A percentile compares a stretch with the other conserved stretches of the same genome.
Evolutionary conservation across 2,113 vertebrate species (phyloP).

Genomic region (Hippocampus guttulatus): DNA sequence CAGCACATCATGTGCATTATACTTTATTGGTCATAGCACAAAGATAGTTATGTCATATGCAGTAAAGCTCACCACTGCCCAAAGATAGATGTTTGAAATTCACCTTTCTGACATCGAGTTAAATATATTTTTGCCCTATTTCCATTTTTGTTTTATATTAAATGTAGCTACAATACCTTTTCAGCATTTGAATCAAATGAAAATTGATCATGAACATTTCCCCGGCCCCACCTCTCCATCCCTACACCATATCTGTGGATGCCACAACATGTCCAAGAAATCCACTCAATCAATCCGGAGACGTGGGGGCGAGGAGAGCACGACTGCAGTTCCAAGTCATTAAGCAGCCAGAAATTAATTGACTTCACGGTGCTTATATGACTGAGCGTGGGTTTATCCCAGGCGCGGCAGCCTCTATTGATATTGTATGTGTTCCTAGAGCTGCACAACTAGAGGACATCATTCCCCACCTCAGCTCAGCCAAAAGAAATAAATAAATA

Average conservation of each 20-base stretch:
- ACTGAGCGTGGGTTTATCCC: constrained; percentile 65
- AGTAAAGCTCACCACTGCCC: constrained; percentile 14
- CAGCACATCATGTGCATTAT: constrained; percentile 52
- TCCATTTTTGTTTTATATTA: constrained; percentile 16
- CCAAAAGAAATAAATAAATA: constrained; percentile 23
- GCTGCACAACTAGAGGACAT: constrained; percentile 42
- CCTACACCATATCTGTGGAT: constrained; percentile 42
- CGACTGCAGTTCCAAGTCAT: constrained; percentile 69
- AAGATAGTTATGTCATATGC: constrained; percentile 24
- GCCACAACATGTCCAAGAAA: constrained; percentile 59
- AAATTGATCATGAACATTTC: constrained; percentile 53
- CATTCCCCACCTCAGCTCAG: constrained; percentile 37
- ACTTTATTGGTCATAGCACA: constrained; percentile 55
- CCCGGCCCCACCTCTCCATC: constrained; percentile 28
- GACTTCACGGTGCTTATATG: constrained; percentile 68
- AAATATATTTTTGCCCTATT: constrained; percentile 24
- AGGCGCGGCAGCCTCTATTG: constrained; percentile 57
- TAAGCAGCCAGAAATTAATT: constrained; percentile 76
- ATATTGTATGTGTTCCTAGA: constrained; percentile 48
- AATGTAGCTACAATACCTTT: neutral
- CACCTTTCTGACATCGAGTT: constrained; percentile 29
- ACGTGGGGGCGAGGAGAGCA: constrained; percentile 54
- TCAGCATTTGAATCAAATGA: constrained; percentile 14
- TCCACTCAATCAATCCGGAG: constrained; percentile 64
- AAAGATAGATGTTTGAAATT: constrained; percentile 24